A percentile compares a stretch with the other conserved stretches of the same genome.
phyloP scores from a whole-genome alignment of 2,113 vertebrate genomes.

The Reinhardtius hippoglossoides region DNA sequence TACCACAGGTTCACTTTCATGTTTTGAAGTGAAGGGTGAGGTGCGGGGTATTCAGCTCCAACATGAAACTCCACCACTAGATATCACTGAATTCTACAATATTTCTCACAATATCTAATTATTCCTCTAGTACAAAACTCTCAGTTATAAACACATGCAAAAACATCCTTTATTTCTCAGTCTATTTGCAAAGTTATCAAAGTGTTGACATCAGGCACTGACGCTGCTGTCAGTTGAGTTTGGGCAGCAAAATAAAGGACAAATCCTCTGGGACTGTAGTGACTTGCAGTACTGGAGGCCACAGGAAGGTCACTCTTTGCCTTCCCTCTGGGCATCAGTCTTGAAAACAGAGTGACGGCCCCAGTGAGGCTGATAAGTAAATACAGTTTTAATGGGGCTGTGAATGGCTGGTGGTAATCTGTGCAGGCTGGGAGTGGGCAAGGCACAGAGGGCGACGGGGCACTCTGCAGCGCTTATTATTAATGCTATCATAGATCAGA shows the following conservation, averaged over 20 bases:
- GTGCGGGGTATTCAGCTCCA: no score
- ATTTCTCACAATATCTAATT: not conserved
- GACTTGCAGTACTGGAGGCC: constrained; percentile 44
- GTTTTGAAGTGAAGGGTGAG: no score
- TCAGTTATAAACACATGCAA: not conserved
- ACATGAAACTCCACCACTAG: no score
- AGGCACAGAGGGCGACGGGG: constrained; percentile 68
- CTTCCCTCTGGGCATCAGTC: constrained; percentile 74
- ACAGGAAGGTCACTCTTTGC: constrained; percentile 75
- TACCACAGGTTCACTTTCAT: not conserved
- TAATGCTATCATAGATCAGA: constrained; percentile 85
- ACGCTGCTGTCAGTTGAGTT: constrained; percentile 29
- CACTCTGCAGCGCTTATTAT: constrained; percentile 79
- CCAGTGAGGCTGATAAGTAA: constrained; percentile 82
- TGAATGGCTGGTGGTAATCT: constrained; percentile 79
- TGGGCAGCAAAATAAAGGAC: constrained; percentile 31
- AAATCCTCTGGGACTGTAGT: constrained; percentile 32
- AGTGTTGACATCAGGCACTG: not conserved
- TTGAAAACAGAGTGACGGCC: constrained; percentile 75
- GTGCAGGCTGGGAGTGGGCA: constrained; percentile 54
- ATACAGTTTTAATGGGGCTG: constrained; percentile 83
- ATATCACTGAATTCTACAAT: no score
- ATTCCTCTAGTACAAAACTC: not conserved
- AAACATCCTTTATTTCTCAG: not conserved
- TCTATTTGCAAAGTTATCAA: constrained; percentile 17